A percentile compares a stretch with the other conserved stretches of the same genome.
Conservation (phyloP, 2,888 invertebrate species). For the Polyploca ridens region DNA sequence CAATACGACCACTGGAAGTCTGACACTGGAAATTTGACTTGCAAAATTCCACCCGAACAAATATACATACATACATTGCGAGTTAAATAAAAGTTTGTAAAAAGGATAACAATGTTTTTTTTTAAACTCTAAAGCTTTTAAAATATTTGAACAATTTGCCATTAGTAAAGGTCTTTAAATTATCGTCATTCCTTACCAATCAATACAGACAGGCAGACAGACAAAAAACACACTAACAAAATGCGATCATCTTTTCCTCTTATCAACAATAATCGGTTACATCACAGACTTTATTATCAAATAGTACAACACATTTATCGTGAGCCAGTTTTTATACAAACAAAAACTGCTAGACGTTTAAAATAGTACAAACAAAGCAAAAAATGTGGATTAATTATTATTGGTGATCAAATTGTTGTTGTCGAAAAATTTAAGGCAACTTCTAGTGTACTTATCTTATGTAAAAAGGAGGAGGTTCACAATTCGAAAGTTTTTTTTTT, state of each 20-base stretch:
- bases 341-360: neutral
- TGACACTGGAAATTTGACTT: no score
- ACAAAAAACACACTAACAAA: neutral
- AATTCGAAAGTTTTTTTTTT: no score
- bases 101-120: no score
- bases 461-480: no score
- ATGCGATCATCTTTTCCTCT: neutral
- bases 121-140: no score
- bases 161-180: neutral
- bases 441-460: no score
- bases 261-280: conserved; percentile 15
- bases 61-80: no score
- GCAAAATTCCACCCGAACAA: no score
- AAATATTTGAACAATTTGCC: no score
- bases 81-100: no score
- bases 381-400: neutral
- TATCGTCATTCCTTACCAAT: neutral
- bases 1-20: no score
- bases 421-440: neutral
- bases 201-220: neutral
- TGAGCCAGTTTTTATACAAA: neutral
- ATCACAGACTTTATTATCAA: conserved; percentile 12
- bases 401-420: neutral
- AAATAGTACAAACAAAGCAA: conserved; percentile 3
- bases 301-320: conserved; percentile 12